Evolutionary conservation across 2,888 invertebrate genomes (phyloP).

Genomic region (Apomyelois bistriatella): DNA sequence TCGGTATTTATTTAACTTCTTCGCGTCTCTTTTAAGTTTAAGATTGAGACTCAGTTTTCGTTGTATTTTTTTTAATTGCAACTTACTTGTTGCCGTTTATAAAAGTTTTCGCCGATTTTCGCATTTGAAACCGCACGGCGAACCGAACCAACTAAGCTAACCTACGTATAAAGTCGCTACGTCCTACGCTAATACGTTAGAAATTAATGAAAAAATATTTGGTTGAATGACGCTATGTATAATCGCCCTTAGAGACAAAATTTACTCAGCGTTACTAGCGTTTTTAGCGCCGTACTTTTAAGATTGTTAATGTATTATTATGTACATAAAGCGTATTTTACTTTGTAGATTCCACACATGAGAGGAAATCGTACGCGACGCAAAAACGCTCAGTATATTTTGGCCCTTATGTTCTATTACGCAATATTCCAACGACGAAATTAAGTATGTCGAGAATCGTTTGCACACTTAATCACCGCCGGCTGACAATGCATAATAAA

Average conservation of each 20-base stretch:
- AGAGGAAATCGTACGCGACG: background rate
- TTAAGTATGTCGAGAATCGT: no score
- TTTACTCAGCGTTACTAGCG: background rate
- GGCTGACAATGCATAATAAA: background rate
- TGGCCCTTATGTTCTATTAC: background rate
- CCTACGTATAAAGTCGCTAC: conserved; percentile 40
- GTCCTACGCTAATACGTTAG: conserved; percentile 37
- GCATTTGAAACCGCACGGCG: conserved; percentile 31
- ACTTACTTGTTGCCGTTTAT: conserved; percentile 22
- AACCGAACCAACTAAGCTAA: conserved; percentile 37
- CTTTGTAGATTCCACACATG: background rate
- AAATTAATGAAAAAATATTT: conserved; percentile 44
- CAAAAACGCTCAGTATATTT: background rate
- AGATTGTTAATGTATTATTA: background rate
- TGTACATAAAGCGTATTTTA: background rate
- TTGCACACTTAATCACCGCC: no score
- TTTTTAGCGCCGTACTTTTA: background rate
- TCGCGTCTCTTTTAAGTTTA: conserved; percentile 9
- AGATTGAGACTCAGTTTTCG: conserved; percentile 31
- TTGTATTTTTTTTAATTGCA: conserved; percentile 34
- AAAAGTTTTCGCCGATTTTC: conserved; percentile 18
- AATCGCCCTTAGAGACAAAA: background rate
- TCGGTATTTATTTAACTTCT: background rate
- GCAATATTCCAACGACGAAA: no score
- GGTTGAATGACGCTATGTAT: conserved; percentile 32